Conservation (phyloP, 1,140 invertebrate species). For the Anadara kagoshimensis region DNA sequence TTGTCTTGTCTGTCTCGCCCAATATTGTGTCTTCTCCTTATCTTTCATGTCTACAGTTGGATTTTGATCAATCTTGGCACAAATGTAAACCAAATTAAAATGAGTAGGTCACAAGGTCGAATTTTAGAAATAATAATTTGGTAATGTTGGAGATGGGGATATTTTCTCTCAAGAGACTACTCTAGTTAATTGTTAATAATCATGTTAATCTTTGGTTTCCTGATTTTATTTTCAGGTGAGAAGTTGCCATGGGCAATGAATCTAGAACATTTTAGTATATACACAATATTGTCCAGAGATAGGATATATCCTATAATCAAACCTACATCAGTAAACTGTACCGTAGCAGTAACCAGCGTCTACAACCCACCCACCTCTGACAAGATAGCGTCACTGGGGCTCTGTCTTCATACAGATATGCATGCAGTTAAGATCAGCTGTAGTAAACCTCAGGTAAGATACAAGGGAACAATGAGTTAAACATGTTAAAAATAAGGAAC, state of each 20-base stretch:
- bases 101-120: no score
- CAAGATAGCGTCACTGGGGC: slow-evolving; percentile 67
- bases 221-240: slow-evolving; percentile 61
- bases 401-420: slow-evolving; percentile 75
- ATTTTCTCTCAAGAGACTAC: no score
- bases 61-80: no score
- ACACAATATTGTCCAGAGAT: slow-evolving; percentile 54
- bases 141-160: no score
- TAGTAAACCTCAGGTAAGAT: slow-evolving; percentile 71
- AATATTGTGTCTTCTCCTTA: no score
- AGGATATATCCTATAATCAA: slow-evolving; percentile 59
- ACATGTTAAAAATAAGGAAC: not conserved
- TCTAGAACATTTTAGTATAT: slow-evolving; percentile 63
- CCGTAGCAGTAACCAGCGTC: slow-evolving; percentile 71
- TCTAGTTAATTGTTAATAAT: not conserved
- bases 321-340: slow-evolving; percentile 69
- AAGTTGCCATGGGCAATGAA: slow-evolving; percentile 75
- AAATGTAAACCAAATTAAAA: no score
- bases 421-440: slow-evolving; percentile 63
- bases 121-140: no score
- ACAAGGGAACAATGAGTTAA: not conserved
- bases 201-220: slow-evolving; percentile 8
- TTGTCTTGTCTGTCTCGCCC: no score
- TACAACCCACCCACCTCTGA: slow-evolving; percentile 65
- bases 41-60: no score